Evolutionary conservation across 2,797 vertebrate species (phyloP).

Genomic region (Gymnopithys bicolor): DNA sequence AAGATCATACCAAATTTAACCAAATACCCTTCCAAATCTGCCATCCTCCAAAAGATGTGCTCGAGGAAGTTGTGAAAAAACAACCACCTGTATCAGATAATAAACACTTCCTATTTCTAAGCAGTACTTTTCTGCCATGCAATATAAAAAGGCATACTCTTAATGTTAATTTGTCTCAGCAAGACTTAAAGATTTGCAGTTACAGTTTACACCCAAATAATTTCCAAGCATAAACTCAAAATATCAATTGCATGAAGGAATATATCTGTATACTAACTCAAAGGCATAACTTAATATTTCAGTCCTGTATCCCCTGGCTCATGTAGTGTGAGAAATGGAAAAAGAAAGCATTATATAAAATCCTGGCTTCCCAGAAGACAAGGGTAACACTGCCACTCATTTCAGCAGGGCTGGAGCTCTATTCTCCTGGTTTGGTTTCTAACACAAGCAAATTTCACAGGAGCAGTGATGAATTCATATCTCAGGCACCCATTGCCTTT

Average conservation of each 20-base stretch:
- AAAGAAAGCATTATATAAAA: neutral
- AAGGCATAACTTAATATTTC: neutral
- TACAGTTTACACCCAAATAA: neutral
- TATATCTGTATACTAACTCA: neutral
- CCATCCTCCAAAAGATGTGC: neutral
- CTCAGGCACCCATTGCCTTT: neutral
- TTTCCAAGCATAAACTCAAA: neutral
- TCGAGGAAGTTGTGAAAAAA: neutral
- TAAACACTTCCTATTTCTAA: neutral
- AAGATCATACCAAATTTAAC: neutral
- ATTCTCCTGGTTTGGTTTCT: neutral
- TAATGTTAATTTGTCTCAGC: neutral
- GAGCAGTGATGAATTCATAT: neutral
- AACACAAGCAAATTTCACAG: neutral
- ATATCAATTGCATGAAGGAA: neutral
- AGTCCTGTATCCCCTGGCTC: neutral
- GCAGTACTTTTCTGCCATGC: neutral
- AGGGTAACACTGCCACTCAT: neutral
- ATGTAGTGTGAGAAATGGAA: neutral
- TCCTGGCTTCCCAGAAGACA: neutral
- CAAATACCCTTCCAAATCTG: neutral
- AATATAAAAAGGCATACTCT: neutral
- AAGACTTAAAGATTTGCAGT: neutral
- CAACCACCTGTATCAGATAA: neutral
- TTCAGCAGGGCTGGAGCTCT: neutral